phyloP scores from a whole-genome alignment of 2,888 invertebrate species.

The Ischnura elegans region DNA sequence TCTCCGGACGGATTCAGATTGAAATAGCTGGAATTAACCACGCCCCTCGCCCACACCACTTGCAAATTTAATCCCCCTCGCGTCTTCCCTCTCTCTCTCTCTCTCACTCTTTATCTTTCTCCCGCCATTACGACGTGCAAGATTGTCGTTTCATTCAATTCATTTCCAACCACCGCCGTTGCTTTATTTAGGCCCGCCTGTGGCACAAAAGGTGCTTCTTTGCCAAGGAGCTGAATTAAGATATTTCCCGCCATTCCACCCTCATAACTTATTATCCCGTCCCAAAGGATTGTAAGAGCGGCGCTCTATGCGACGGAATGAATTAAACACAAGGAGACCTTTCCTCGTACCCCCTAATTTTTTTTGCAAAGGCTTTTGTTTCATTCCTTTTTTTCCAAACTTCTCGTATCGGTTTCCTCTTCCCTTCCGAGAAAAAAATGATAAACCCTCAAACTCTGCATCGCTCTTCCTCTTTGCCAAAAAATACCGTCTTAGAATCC shows the following conservation, averaged over 20 bases:
- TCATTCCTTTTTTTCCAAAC: neutral
- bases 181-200: neutral
- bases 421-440: neutral
- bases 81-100: neutral
- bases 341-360: neutral
- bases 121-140: neutral
- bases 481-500: too few relatives aligned
- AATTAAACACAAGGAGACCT: neutral
- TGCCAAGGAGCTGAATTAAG: neutral
- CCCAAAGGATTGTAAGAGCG: slow-evolving; percentile 4
- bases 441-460: neutral
- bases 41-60: neutral
- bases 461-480: too few relatives aligned
- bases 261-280: neutral
- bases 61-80: slow-evolving; percentile 8
- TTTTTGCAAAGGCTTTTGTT: neutral
- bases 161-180: neutral
- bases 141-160: slow-evolving; percentile 26
- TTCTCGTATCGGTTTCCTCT: neutral
- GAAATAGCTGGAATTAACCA: slow-evolving; percentile 14
- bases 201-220: neutral
- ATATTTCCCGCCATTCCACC: neutral
- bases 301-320: neutral
- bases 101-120: too few relatives aligned
- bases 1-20: neutral